Percentiles rank a stretch among this genome's conserved stretches.
These are phyloP conservation scores for Contarinia nasturtii DNA, from an alignment of 1,140 invertebrate genomes.

Conservation along the genomic window DNA sequence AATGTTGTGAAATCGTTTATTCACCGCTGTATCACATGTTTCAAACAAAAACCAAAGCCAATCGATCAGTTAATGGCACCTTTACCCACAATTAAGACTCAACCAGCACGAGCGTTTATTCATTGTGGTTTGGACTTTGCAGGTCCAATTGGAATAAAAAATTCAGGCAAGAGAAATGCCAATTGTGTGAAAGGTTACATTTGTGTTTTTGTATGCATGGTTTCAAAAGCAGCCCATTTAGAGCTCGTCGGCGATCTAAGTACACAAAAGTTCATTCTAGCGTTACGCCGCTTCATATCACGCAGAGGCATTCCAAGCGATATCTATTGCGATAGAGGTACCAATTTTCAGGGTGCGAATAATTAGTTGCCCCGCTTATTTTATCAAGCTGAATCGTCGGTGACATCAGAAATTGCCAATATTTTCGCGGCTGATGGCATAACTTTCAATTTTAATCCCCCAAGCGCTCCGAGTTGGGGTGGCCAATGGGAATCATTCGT, in stretches of 20 bases:
- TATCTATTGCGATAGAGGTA: slow-evolving; percentile 22
- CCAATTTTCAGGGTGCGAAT: slow-evolving; percentile 18
- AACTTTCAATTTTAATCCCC: slow-evolving; percentile 25
- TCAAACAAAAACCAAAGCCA: slow-evolving; percentile 4
- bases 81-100: slow-evolving; percentile 13
- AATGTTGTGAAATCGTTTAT: slow-evolving; percentile 8
- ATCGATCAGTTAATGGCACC: slow-evolving; percentile 14
- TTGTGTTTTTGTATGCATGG: slow-evolving; percentile 24
- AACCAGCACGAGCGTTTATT: slow-evolving; percentile 11
- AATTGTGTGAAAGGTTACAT: slow-evolving; percentile 20
- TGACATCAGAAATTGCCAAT: not conserved
- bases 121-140: slow-evolving; percentile 22
- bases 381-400: not conserved
- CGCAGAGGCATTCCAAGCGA: slow-evolving; percentile 15
- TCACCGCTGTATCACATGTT: slow-evolving; percentile 14
- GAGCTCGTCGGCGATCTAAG: slow-evolving; percentile 22
- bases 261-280: slow-evolving; percentile 20
- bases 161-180: slow-evolving; percentile 7
- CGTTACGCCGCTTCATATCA: slow-evolving; percentile 20
- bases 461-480: slow-evolving; percentile 22
- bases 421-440: slow-evolving; percentile 13
- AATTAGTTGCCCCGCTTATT: slow-evolving; percentile 7
- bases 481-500: slow-evolving; percentile 25
- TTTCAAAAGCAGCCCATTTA: slow-evolving; percentile 23
- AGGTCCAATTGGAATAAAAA: slow-evolving; percentile 21